phyloP scores from a whole-genome alignment of 2,797 vertebrate genomes.

The Triplophysa yarkandensis region DNA sequence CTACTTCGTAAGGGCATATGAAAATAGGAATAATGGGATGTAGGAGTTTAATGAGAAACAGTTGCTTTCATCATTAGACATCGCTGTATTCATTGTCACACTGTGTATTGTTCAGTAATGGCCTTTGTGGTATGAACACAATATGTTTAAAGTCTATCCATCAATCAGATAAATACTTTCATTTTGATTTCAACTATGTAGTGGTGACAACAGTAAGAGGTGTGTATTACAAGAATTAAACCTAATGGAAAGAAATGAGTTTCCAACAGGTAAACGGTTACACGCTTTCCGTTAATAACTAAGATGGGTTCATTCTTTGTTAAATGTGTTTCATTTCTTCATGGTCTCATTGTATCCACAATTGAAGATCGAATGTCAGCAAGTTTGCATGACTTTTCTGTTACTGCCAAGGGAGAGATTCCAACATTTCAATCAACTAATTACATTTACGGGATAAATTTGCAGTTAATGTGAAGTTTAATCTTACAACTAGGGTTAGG shows the following conservation, averaged over 20 bases:
- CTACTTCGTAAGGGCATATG: constrained; percentile 36
- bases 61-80: constrained; percentile 2
- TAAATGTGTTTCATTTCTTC: constrained; percentile 18
- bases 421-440: too few relatives aligned
- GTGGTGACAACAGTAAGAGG: constrained; percentile 35
- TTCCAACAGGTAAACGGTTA: constrained; percentile 12
- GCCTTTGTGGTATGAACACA: neutral
- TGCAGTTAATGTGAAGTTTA: too few relatives aligned
- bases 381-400: too few relatives aligned
- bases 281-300: constrained; percentile 14
- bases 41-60: neutral
- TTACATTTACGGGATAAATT: too few relatives aligned
- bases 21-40: neutral
- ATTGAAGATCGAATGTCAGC: neutral
- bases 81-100: neutral
- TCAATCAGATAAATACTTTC: constrained; percentile 45
- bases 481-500: too few relatives aligned
- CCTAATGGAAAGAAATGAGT: constrained; percentile 31
- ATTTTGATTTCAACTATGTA: constrained; percentile 28
- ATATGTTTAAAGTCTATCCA: neutral
- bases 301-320: constrained; percentile 6
- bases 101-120: neutral
- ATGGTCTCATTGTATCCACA: neutral
- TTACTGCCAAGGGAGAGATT: too few relatives aligned
- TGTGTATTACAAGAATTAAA: constrained; percentile 54